Conservation (phyloP, 2,888 invertebrate genomes). For the Lasioglossum marginatum region DNA sequence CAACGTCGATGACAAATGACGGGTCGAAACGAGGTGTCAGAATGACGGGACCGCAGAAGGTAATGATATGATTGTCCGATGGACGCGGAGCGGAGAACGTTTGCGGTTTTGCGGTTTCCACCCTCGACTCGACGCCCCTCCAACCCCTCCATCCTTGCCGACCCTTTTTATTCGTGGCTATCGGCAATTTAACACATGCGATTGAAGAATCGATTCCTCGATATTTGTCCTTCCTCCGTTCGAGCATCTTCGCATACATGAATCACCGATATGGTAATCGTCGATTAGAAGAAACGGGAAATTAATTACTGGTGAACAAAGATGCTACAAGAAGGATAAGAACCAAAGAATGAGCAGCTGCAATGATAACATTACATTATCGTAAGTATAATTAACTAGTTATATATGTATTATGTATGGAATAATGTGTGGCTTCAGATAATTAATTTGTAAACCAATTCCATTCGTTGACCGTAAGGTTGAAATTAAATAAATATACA, state of each 20-base stretch:
- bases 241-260: neutral
- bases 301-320: neutral
- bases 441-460: neutral
- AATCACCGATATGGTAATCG: neutral
- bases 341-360: neutral
- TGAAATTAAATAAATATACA: neutral
- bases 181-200: slow-evolving; percentile 62
- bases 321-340: neutral
- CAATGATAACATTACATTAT: neutral
- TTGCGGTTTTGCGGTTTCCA: slow-evolving; percentile 84
- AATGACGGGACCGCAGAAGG: slow-evolving; percentile 81
- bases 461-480: neutral
- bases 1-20: slow-evolving; percentile 80
- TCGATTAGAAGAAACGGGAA: neutral
- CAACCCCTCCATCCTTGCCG: slow-evolving; percentile 32
- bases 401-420: neutral
- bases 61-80: slow-evolving; percentile 84
- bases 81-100: slow-evolving; percentile 76
- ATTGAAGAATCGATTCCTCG: neutral
- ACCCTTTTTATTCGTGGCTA: slow-evolving; percentile 57
- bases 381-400: neutral
- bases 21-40: slow-evolving; percentile 82
- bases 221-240: neutral
- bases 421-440: neutral
- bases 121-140: slow-evolving; percentile 67